Evolutionary conservation across 1,140 invertebrate genomes (phyloP).

Genomic region (Papilio polytes): DNA sequence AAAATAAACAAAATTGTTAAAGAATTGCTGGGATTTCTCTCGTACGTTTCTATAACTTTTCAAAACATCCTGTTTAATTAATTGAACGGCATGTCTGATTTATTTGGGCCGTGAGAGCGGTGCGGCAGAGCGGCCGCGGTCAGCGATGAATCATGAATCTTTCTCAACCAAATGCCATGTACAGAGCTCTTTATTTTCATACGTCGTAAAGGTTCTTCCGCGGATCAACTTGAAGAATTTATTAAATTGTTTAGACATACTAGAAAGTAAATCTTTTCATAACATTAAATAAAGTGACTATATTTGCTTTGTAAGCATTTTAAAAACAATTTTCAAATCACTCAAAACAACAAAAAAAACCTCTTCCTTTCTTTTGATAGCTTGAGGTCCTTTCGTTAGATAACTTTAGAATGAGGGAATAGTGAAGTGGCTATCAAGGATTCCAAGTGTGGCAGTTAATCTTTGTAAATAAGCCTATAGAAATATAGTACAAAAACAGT

Average conservation of each 20-base stretch:
- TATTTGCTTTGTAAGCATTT: background rate
- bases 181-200: conserved; percentile 61
- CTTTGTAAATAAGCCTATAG: background rate
- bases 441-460: background rate
- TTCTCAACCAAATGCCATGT: conserved; percentile 50
- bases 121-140: conserved; percentile 41
- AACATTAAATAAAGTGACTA: conserved; percentile 8
- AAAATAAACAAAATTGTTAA: background rate
- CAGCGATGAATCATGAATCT: conserved; percentile 56
- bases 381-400: background rate
- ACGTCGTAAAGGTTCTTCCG: conserved; percentile 63
- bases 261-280: background rate
- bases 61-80: conserved; percentile 44
- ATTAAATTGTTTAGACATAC: conserved; percentile 57
- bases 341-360: background rate
- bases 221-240: conserved; percentile 70
- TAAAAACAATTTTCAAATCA: background rate
- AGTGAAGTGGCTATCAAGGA: background rate
- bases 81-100: conserved; percentile 48
- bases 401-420: background rate
- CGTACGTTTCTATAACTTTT: background rate
- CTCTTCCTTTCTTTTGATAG: no score
- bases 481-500: conserved; percentile 58
- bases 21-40: background rate
- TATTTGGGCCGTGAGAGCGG: conserved; percentile 43